Conservation (phyloP, 2,888 invertebrate species). For the Deroplatys truncata region DNA sequence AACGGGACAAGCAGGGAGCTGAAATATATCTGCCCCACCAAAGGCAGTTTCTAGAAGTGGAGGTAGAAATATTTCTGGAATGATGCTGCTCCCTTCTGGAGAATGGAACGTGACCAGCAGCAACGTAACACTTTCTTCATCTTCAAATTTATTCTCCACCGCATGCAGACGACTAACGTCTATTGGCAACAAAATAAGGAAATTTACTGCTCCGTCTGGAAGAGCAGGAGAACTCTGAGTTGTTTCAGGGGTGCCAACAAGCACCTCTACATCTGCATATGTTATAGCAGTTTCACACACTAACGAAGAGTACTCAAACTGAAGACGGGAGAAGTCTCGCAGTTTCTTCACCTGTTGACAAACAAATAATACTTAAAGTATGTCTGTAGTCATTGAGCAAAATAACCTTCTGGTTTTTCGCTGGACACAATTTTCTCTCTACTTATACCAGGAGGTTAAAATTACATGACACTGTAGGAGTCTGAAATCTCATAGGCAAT, state of each 20-base stretch:
- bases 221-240: slow-evolving; percentile 34
- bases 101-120: slow-evolving; percentile 56
- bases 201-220: slow-evolving; percentile 54
- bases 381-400: too few relatives aligned
- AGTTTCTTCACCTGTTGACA: slow-evolving; percentile 33
- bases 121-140: slow-evolving; percentile 48
- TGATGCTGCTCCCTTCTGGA: slow-evolving; percentile 46
- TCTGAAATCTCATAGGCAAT: too few relatives aligned
- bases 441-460: too few relatives aligned
- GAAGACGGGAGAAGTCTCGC: slow-evolving; percentile 48
- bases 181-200: slow-evolving; percentile 60
- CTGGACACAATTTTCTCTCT: too few relatives aligned
- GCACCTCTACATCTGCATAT: slow-evolving; percentile 61
- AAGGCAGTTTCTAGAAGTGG: slow-evolving; percentile 50
- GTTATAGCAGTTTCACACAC: slow-evolving; percentile 51
- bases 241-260: slow-evolving; percentile 43
- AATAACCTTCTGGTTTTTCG: too few relatives aligned
- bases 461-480: too few relatives aligned
- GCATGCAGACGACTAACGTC: slow-evolving; percentile 61
- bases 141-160: slow-evolving; percentile 39
- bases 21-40: slow-evolving; percentile 40
- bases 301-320: slow-evolving; percentile 61
- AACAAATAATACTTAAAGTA: background rate
- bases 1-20: slow-evolving; percentile 48
- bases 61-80: slow-evolving; percentile 48